Percentiles rank a stretch among this genome's conserved stretches.
These are phyloP conservation scores for Ophion obscuratus DNA, from an alignment of 2,888 invertebrate species.

Conservation along the genomic window DNA sequence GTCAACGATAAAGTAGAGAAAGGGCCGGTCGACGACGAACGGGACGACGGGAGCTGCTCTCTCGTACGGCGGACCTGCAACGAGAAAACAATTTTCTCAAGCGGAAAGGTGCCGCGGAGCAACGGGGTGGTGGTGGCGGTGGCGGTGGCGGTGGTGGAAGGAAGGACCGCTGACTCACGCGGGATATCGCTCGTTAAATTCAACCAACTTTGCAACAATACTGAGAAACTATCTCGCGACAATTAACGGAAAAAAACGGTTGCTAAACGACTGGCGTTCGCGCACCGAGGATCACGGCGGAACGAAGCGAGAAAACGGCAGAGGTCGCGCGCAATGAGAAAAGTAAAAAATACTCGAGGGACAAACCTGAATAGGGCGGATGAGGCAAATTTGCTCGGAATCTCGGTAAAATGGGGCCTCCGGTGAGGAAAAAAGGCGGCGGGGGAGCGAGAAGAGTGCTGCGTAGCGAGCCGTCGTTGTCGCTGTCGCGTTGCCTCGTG, in stretches of 20 bases:
- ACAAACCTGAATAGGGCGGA: conserved; percentile 57
- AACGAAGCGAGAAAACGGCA: too few species aligned
- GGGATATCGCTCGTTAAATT: conserved; percentile 82
- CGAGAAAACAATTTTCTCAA: neutral
- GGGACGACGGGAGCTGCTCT: conserved; percentile 86
- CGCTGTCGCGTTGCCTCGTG: conserved; percentile 9
- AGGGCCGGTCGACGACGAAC: conserved; percentile 93
- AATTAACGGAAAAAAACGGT: conserved; percentile 67
- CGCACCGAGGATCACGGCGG: neutral
- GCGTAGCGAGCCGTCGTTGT: conserved; percentile 29
- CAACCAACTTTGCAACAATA: conserved; percentile 80
- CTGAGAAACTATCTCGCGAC: conserved; percentile 78
- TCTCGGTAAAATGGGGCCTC: conserved; percentile 53
- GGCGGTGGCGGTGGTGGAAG: neutral
- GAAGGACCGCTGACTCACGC: conserved; percentile 74
- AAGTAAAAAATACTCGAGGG: neutral
- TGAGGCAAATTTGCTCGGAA: conserved; percentile 31
- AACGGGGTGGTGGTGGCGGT: neutral
- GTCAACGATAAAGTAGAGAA: conserved; percentile 94
- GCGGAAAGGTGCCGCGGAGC: neutral
- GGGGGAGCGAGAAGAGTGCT: conserved; percentile 29
- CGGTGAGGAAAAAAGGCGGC: conserved; percentile 51
- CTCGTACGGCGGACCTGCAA: conserved; percentile 82
- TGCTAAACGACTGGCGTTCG: conserved; percentile 2
- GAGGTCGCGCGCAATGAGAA: neutral